phyloP scores from a whole-genome alignment of 2,888 invertebrate genomes.

The Pollenia amentaria region DNA sequence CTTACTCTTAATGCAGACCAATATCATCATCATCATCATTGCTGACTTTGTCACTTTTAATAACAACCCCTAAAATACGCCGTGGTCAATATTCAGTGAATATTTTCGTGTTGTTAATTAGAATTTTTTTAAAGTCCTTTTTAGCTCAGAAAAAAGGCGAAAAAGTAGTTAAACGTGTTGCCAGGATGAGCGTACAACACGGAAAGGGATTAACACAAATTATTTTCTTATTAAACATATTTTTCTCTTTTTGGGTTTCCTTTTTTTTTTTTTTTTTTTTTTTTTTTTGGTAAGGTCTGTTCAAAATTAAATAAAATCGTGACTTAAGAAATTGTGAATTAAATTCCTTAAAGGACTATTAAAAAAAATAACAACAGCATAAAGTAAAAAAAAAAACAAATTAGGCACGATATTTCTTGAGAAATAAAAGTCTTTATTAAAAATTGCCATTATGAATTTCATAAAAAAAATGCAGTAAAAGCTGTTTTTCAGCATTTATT shows the following conservation, averaged over 20 bases:
- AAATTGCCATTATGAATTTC: neutral
- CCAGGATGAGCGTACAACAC: constrained; percentile 31
- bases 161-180: constrained; percentile 7
- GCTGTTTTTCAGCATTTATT: constrained; percentile 9
- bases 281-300: neutral
- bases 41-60: neutral
- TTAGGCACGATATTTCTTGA: constrained; percentile 38
- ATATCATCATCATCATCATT: neutral
- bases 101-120: constrained; percentile 56
- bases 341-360: constrained; percentile 25
- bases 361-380: neutral
- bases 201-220: constrained; percentile 52
- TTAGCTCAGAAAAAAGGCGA: neutral
- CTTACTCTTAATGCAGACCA: neutral
- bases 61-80: too few relatives aligned
- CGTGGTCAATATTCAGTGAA: neutral
- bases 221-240: constrained; percentile 24
- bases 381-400: constrained; percentile 31
- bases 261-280: neutral
- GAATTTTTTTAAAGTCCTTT: constrained; percentile 9
- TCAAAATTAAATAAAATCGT: constrained; percentile 38
- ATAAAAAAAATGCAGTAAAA: constrained; percentile 6
- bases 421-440: neutral
- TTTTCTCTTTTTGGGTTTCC: neutral
- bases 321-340: constrained; percentile 55